Conservation (phyloP, 1,140 invertebrate genomes). For the Portunus trituberculatus region DNA sequence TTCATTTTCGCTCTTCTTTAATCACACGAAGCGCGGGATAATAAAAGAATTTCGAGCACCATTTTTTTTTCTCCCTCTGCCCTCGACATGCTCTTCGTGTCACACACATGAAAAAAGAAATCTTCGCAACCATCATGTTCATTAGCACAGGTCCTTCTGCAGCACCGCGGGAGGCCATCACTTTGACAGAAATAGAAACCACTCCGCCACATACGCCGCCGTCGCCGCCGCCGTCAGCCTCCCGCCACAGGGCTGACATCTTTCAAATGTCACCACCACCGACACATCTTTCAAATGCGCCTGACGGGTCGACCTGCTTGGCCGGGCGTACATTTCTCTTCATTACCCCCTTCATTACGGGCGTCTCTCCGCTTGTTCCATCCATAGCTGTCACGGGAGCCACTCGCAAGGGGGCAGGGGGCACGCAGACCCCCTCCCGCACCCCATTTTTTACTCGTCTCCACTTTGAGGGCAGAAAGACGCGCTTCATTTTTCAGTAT, state of each 20-base stretch:
- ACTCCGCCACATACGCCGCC: background rate
- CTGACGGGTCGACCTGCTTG: constrained; percentile 64
- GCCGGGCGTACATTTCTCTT: constrained; percentile 56
- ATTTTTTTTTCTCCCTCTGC: background rate
- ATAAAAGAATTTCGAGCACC: too few species aligned
- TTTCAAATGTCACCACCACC: constrained; percentile 39
- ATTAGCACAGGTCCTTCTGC: background rate
- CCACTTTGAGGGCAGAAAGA: constrained; percentile 48
- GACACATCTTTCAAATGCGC: constrained; percentile 51
- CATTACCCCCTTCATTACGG: constrained; percentile 65
- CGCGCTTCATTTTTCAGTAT: constrained; percentile 53
- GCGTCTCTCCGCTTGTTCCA: constrained; percentile 49
- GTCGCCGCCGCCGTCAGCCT: constrained; percentile 34
- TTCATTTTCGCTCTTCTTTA: too few species aligned
- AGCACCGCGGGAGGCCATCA: background rate
- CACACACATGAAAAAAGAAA: background rate
- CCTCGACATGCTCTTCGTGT: background rate
- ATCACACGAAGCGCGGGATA: too few species aligned
- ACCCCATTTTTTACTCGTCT: constrained; percentile 27
- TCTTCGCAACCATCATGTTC: background rate
- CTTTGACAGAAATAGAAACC: constrained; percentile 1
- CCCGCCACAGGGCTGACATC: constrained; percentile 39
- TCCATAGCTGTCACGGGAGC: constrained; percentile 54
- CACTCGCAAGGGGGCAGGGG: background rate
- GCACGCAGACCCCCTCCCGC: constrained; percentile 12